These are phyloP conservation scores for Coleophora deauratella DNA, from an alignment of 2,888 invertebrate species.

Conservation along the genomic window DNA sequence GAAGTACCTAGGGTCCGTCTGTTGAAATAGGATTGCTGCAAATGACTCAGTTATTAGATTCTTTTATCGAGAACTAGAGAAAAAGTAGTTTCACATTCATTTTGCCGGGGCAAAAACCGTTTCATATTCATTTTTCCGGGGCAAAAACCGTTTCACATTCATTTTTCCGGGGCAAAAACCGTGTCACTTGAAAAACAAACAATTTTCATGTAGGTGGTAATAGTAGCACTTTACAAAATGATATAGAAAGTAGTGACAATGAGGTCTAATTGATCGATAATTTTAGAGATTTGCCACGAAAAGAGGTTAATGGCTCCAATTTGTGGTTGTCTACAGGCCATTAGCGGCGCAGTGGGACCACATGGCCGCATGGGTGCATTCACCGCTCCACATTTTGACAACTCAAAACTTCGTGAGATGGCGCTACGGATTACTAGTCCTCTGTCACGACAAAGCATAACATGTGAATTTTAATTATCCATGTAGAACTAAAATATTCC, in stretches of 20 bases:
- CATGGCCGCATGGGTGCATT: conserved; percentile 28
- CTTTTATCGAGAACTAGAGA: not conserved
- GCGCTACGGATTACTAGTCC: conserved; percentile 37
- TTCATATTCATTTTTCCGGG: too few relatives aligned
- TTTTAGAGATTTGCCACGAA: conserved; percentile 34
- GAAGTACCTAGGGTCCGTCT: conserved; percentile 33
- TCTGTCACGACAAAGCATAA: conserved; percentile 34
- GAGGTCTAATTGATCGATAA: conserved; percentile 40
- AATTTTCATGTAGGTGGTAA: conserved; percentile 13
- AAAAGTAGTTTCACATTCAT: conserved; percentile 1
- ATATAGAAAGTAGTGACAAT: conserved; percentile 25
- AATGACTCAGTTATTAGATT: not conserved
- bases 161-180: conserved; percentile 11
- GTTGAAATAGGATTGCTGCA: conserved; percentile 17
- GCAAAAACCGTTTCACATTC: conserved; percentile 15
- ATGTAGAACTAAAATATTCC: conserved; percentile 13
- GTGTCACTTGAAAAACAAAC: conserved; percentile 24
- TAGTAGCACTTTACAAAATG: conserved; percentile 8
- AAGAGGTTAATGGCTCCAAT: conserved; percentile 46
- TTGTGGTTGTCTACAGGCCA: conserved; percentile 37
- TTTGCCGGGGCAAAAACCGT: conserved; percentile 16
- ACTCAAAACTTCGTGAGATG: conserved; percentile 47
- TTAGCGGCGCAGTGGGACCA: conserved; percentile 16
- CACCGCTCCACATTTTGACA: conserved; percentile 46
- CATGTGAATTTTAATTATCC: conserved; percentile 13